Evolutionary conservation across 2,797 vertebrate species (phyloP), one percentile per base, ranked within the genome.

Genomic region (Sebastes iracundus): DNA sequence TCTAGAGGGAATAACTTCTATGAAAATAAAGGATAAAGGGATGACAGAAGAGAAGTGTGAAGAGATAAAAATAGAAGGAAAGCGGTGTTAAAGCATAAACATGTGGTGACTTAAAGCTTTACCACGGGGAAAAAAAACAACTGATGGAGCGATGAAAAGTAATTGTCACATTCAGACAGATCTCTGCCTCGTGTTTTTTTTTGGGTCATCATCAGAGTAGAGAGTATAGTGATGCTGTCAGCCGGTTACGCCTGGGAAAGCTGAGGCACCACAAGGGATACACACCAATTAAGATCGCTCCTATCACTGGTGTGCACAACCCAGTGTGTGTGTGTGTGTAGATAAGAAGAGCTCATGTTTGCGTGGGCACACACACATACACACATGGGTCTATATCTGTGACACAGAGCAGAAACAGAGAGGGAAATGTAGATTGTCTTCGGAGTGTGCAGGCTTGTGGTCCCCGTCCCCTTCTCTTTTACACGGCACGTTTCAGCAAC

Each of bases 261-360:
- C 77, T 67, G 81, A 86, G 82, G 78, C 75, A 72, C 77, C 60
- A 80, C 69, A 62, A 79, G 78, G 84, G 75, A 90, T 73, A 27
- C 72, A 84, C 69, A 80, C 72, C 79, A 90, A 87, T 91, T 89
- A 90, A 82, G 67, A 91, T 72, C 5, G 73, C 59, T 61, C 49
- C 67, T 75, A 77, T 87, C 76, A 78, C 85, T 84, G 72, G 73
- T 75, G 13, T 78, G 72, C 38, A 72, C 69, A 73, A 81, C 74
- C 30, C 13, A 64, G 77, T 67, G 70, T 55, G 49, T 14, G 38
- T 18, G 46, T 25, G 70, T 75, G 66, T 62, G 71, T 69, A 46
- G 78, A 82, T 60, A 53, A 82, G 83, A 75, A 59, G 60, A 63
- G 88, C 58, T 80, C 2, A 4, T 68, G 70, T 84, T 81, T 64